Evolutionary conservation across 2,888 invertebrate genomes (phyloP).

Genomic region (Pseudeuparius sepicola): DNA sequence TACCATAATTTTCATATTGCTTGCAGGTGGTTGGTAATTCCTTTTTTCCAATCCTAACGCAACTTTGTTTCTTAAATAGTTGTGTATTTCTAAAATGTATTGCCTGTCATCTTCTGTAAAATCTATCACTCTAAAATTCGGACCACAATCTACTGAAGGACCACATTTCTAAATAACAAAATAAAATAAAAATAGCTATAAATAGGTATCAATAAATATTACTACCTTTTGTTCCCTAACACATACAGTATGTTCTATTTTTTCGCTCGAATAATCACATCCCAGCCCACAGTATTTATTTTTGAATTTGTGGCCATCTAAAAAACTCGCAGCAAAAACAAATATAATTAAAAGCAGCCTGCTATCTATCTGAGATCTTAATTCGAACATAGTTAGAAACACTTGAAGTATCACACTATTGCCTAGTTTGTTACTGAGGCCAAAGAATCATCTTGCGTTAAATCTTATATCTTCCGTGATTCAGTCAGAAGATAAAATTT

Average conservation of each 20-base stretch:
- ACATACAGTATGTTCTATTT: slow-evolving; percentile 27
- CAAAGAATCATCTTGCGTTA: too few relatives aligned
- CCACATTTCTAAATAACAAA: slow-evolving; percentile 32
- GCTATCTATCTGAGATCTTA: too few relatives aligned
- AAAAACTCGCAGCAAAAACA: too few relatives aligned
- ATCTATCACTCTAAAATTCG: slow-evolving; percentile 30
- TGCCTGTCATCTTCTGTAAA: slow-evolving; percentile 32
- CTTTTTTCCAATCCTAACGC: slow-evolving; percentile 33
- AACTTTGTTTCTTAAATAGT: slow-evolving; percentile 34
- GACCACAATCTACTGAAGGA: slow-evolving; percentile 30
- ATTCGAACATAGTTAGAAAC: too few relatives aligned
- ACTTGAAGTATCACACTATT: too few relatives aligned
- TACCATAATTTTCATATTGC: slow-evolving; percentile 35
- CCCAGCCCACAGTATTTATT: slow-evolving; percentile 27
- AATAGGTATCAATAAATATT: too few relatives aligned
- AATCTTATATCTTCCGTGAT: too few relatives aligned
- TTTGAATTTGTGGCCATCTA: too few relatives aligned
- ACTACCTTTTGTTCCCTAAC: slow-evolving; percentile 23
- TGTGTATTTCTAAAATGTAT: slow-evolving; percentile 34
- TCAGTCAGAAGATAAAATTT: too few relatives aligned
- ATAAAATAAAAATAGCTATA: slow-evolving; percentile 6
- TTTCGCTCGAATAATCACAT: slow-evolving; percentile 25
- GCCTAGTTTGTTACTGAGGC: too few relatives aligned
- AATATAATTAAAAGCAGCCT: too few relatives aligned
- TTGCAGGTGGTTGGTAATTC: slow-evolving; percentile 33